Evolutionary conservation across 2,113 vertebrate species (phyloP).

Genomic region (Xiphophorus hellerii): DNA sequence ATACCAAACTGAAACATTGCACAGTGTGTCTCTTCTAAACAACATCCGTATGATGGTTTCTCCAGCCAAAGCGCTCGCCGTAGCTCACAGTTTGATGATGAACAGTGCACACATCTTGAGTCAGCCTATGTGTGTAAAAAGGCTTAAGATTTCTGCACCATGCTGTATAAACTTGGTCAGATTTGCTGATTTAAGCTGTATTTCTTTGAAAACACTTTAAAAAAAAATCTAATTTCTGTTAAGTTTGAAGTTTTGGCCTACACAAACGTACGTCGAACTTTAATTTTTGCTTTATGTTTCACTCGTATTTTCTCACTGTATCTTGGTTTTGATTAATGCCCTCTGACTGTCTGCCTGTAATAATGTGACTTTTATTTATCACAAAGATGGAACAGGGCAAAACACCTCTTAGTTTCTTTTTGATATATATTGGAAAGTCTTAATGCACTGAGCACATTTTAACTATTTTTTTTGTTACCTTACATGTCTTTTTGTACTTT

Average conservation of each 20-base stretch:
- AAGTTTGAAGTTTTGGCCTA: constrained; percentile 40
- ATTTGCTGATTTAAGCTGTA: constrained; percentile 14
- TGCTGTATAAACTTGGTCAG: not conserved
- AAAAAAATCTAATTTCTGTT: constrained; percentile 4
- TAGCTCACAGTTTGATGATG: constrained; percentile 19
- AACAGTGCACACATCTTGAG: constrained; percentile 3
- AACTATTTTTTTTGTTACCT: constrained; percentile 57
- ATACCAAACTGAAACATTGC: constrained; percentile 28
- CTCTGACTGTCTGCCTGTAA: constrained; percentile 73
- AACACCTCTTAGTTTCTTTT: constrained; percentile 52
- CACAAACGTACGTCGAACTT: constrained; percentile 19
- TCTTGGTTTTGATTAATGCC: constrained; percentile 52
- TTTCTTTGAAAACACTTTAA: constrained; percentile 14
- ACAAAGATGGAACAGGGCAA: constrained; percentile 59
- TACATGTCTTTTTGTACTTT: constrained; percentile 70
- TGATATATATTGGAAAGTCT: constrained; percentile 68
- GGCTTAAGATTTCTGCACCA: not conserved
- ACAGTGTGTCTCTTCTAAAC: constrained; percentile 29
- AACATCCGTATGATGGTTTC: constrained; percentile 25
- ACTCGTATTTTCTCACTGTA: constrained; percentile 68
- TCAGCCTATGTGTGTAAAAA: not conserved
- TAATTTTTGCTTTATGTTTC: constrained; percentile 9
- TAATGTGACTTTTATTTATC: constrained; percentile 76
- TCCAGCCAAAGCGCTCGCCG: constrained; percentile 29
- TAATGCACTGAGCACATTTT: constrained; percentile 79